Base-by-base conservation (phyloP, 2,888 invertebrate genomes). In the Malthinus flaveolus region DNA sequence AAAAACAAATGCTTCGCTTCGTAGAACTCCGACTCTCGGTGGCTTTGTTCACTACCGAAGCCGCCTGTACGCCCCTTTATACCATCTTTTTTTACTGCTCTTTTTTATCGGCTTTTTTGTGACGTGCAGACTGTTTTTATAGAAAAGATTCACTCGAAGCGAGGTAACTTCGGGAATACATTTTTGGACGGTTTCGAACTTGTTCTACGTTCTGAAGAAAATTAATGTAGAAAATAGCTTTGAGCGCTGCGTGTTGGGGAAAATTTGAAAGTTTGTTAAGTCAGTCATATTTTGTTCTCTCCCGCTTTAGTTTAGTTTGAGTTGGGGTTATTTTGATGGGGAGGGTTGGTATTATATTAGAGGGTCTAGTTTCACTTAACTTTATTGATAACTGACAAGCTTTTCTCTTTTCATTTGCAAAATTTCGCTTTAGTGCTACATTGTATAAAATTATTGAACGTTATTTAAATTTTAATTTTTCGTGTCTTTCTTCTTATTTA, bases 1-100 rank as follows among this genome's bases (percentile, higher is more conserved):
- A 75, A 77, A 76, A 77, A 76, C 75, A 74, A 75, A 75, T 73
- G 73, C 71, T 71, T 70, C 66, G 70, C 71, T 58, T 54, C 58
- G 52, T 59, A 53, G 61, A 56, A 51, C 53, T 57, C 47, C 53
- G 53, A 47, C 57, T 57, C 49, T 53, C 50, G 61, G 63, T 60
- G 53, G 64, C 66, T 55, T 62, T 66, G 59, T 66, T 65, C 60
- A 59, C 63, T 59, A 61, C 51, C 61, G 61, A 64, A 69, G 72
- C 71, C 67, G 70, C 70, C 69, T 68, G 66, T 68, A 69, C 71
- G 71, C 64, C 66, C 63, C 61, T 64, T 23, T 57, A 62, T 61
- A 62, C 61, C 64, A 60, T 66, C 65, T 65, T 66, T 68, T 64
- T 66, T 66, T 63, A 68, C 64, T 66, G 64, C 63, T 69, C 68